Percentiles rank a stretch among this genome's conserved stretches.
Evolutionary conservation across 2,797 vertebrate genomes (phyloP).

Genomic region (Echiichthys vipera): DNA sequence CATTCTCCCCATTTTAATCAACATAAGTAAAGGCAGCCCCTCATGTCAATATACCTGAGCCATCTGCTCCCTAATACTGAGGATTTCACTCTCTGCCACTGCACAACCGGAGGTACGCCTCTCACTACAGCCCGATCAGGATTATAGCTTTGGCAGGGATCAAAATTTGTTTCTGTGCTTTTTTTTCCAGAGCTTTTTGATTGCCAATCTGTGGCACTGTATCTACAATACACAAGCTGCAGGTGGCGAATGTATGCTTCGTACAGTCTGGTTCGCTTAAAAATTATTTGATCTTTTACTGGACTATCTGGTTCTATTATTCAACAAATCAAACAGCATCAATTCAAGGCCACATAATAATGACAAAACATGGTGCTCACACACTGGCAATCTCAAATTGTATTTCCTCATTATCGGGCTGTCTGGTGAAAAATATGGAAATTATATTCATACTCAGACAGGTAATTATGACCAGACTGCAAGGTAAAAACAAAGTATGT

Average conservation of each 20-base stretch:
- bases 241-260: slow-evolving; percentile 27
- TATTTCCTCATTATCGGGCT: slow-evolving; percentile 63
- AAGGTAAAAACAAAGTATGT: slow-evolving; percentile 53
- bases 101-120: slow-evolving; percentile 54
- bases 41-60: slow-evolving; percentile 62
- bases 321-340: slow-evolving; percentile 69
- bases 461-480: slow-evolving; percentile 71
- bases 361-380: slow-evolving; percentile 59
- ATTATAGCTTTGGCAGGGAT: slow-evolving; percentile 66
- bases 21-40: slow-evolving; percentile 56
- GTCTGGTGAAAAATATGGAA: slow-evolving; percentile 72
- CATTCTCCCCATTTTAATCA: slow-evolving; percentile 66
- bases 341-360: slow-evolving; percentile 59
- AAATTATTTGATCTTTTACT: slow-evolving; percentile 69
- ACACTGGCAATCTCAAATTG: slow-evolving; percentile 55
- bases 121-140: slow-evolving; percentile 56
- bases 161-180: slow-evolving; percentile 51
- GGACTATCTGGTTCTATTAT: slow-evolving; percentile 61
- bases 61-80: slow-evolving; percentile 67
- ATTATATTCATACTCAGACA: slow-evolving; percentile 71
- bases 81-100: slow-evolving; percentile 56
- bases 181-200: slow-evolving; percentile 54
- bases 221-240: slow-evolving; percentile 17
- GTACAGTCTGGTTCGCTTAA: slow-evolving; percentile 41
- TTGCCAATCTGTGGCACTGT: slow-evolving; percentile 49